phyloP scores from a whole-genome alignment of 2,113 vertebrate genomes.

The Plestiodon gilberti region DNA sequence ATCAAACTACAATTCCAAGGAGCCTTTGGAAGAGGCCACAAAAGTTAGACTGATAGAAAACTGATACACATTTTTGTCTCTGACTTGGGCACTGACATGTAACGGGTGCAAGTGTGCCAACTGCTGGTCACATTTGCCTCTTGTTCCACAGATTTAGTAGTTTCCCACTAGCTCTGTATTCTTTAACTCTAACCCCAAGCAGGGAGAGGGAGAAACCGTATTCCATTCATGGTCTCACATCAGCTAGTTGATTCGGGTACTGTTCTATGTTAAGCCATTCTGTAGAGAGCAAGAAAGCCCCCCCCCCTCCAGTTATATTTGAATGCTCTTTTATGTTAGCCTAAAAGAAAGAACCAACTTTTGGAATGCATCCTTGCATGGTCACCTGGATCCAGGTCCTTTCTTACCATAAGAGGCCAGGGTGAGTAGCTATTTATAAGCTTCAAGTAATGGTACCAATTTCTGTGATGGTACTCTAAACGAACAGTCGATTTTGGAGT shows the following conservation, averaged over 20 bases:
- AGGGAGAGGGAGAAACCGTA: not conserved
- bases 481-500: slow-evolving; percentile 1
- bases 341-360: not conserved
- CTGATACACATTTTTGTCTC: not conserved
- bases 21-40: not conserved
- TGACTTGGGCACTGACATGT: not conserved
- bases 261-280: not conserved
- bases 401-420: not conserved
- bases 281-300: not conserved
- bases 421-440: not conserved
- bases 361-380: not conserved
- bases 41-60: not conserved
- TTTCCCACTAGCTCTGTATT: not conserved
- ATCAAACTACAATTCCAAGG: not conserved
- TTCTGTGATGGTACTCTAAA: not conserved
- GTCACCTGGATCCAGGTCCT: not conserved
- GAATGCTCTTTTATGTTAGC: not conserved
- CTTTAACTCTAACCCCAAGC: not conserved
- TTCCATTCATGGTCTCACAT: not conserved
- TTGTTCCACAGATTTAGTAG: not conserved
- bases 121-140: not conserved
- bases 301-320: not conserved
- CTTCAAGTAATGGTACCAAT: not conserved
- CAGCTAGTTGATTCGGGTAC: not conserved
- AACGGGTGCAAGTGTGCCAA: not conserved